Evolutionary conservation across 2,113 vertebrate genomes (phyloP).

Genomic region (Podilymbus podiceps): DNA sequence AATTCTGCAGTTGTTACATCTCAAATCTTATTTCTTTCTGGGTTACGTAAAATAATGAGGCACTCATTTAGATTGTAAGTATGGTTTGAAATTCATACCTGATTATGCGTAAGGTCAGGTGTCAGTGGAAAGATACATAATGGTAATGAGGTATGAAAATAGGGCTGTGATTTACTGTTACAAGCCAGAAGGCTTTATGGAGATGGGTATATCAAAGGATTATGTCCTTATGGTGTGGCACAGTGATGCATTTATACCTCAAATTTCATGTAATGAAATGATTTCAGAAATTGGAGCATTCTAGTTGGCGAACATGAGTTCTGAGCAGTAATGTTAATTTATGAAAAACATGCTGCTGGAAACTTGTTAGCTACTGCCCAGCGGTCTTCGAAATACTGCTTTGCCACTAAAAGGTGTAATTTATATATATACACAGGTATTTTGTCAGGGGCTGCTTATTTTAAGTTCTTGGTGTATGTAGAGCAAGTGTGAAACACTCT

Average conservation of each 20-base stretch:
- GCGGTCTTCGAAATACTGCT: constrained; percentile 27
- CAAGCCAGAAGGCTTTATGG: constrained; percentile 15
- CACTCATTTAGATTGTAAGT: background rate
- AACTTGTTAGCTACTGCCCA: background rate
- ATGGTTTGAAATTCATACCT: background rate
- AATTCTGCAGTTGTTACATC: background rate
- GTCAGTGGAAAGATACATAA: constrained; percentile 17
- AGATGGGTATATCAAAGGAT: constrained; percentile 15
- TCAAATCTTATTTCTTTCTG: background rate
- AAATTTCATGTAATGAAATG: background rate
- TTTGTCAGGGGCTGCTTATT: background rate
- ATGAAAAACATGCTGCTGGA: background rate
- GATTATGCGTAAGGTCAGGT: background rate
- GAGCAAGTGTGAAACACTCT: background rate
- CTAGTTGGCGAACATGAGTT: background rate
- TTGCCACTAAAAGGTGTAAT: constrained; percentile 45
- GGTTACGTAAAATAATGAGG: background rate
- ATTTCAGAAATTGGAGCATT: background rate
- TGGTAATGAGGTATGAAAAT: constrained; percentile 42
- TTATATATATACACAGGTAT: background rate
- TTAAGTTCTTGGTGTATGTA: background rate
- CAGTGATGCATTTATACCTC: background rate
- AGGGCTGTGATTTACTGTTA: background rate
- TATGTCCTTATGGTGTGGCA: background rate
- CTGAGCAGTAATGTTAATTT: background rate